Evolutionary conservation across 2,888 invertebrate species (phyloP), one percentile per base, ranked within the genome.

Genomic region (Lasiommata megera): DNA sequence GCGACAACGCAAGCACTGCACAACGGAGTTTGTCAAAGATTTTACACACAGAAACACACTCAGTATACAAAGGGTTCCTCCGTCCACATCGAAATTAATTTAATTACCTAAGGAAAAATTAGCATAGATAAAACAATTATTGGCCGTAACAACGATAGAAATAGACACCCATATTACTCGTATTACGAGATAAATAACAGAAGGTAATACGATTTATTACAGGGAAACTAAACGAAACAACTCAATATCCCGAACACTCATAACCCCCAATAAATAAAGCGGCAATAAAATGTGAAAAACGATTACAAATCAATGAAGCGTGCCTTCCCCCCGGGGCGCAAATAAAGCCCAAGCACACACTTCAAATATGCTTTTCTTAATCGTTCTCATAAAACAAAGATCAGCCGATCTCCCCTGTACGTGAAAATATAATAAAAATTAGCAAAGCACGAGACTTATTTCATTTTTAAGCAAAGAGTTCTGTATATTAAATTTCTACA

Each of bases 331-430:
- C 80, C 73, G 79, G 81, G 81, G 84, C 80, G 84, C 87, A 88
- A 89, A 88, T 88, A 90, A 88, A 82, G 58, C 85, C 76, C 76
- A 83, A 88, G 86, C 88, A 88, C 87, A 88, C 89, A 90, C 90
- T 90, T 86, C 88, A 89, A 90, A 90, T 90, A 90, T 90, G 90
- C 89, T 88, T 90, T 90, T 90, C 90, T 90, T 90, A 90, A 90
- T 90, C 90, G 90, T 89, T 89, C 90, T 89, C 90, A 88, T 90
- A 90, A 90, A 90, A 90, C 90, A 90, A 89, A 90, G 90, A 89
- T 88, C 89, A 88, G 81, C 74, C 71, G 74, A 79, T 80, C 88
- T 82, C 88, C 88, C 86, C 77, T 70, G 84, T 73, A 73, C 63
- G 73, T 72, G 76, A 77, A 75, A 79, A 77, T 79, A 80, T 77